Evolutionary conservation across 2,797 vertebrate species (phyloP).

Genomic region (Chrosomus eos): DNA sequence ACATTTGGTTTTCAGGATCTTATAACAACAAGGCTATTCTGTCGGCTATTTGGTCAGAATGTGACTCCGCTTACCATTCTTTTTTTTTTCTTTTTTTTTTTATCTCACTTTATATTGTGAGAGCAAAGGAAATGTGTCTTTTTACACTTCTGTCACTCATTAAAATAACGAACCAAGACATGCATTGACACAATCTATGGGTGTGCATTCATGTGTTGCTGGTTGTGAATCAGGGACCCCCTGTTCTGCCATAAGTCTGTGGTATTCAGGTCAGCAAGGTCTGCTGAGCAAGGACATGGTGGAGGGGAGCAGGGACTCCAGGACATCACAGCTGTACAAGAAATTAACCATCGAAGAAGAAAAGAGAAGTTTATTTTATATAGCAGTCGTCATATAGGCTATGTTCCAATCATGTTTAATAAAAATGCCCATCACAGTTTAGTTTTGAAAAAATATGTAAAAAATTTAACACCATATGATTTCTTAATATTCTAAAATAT

Average conservation of each 20-base stretch:
- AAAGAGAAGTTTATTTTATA: neutral
- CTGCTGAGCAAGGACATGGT: slow-evolving; percentile 34
- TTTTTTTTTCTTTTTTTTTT: neutral
- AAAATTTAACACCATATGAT: neutral
- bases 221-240: slow-evolving; percentile 14
- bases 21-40: neutral
- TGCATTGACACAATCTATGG: slow-evolving; percentile 7
- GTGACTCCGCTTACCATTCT: neutral
- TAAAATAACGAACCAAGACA: slow-evolving; percentile 24
- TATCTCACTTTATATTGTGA: neutral
- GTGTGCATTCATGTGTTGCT: slow-evolving; percentile 17
- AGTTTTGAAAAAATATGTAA: neutral
- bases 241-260: slow-evolving; percentile 27
- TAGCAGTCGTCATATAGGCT: neutral
- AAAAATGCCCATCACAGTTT: neutral
- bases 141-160: neutral
- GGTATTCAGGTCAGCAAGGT: slow-evolving; percentile 44
- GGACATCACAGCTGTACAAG: slow-evolving; percentile 1
- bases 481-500: neutral
- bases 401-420: neutral
- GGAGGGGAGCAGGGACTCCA: slow-evolving; percentile 5
- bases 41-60: neutral
- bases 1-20: neutral
- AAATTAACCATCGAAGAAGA: neutral
- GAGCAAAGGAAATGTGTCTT: neutral